Evolutionary conservation across 1,140 invertebrate genomes (phyloP).

Genomic region (Acromyrmex heyeri): DNA sequence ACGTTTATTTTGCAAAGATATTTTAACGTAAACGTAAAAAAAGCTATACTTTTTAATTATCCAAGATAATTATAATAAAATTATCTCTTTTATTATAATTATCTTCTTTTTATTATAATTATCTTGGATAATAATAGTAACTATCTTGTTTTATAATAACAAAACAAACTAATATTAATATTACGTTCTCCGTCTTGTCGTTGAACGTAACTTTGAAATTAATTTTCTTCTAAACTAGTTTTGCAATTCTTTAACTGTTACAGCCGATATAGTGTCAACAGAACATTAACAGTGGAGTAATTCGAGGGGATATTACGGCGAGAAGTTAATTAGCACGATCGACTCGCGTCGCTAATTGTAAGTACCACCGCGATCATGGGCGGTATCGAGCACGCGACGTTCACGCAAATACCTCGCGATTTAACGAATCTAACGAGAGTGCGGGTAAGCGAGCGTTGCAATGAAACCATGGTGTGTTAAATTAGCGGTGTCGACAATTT

Average conservation of each 20-base stretch:
- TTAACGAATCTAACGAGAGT: slow-evolving; percentile 64
- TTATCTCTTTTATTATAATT: too few relatives aligned
- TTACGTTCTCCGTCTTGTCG: not conserved
- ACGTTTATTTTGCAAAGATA: too few relatives aligned
- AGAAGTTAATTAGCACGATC: slow-evolving; percentile 42
- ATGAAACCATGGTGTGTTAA: slow-evolving; percentile 64
- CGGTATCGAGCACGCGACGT: slow-evolving; percentile 50
- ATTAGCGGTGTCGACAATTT: slow-evolving; percentile 66
- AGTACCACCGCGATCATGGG: slow-evolving; percentile 12
- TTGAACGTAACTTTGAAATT: not conserved
- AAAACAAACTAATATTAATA: not conserved
- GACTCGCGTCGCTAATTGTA: slow-evolving; percentile 27
- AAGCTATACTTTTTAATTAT: not conserved
- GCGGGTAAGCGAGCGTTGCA: slow-evolving; percentile 8
- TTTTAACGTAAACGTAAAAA: too few relatives aligned
- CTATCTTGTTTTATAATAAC: not conserved
- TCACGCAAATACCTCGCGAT: slow-evolving; percentile 33
- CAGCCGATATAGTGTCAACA: not conserved
- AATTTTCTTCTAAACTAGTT: slow-evolving; percentile 9
- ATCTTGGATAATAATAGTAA: too few relatives aligned
- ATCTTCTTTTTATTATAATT: too few relatives aligned
- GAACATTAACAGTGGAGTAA: slow-evolving; percentile 19
- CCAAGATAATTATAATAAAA: not conserved
- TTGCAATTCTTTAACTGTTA: not conserved
- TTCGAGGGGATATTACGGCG: not conserved